Conservation (phyloP, 1,140 invertebrate genomes). For the Cydia fagiglandana region DNA sequence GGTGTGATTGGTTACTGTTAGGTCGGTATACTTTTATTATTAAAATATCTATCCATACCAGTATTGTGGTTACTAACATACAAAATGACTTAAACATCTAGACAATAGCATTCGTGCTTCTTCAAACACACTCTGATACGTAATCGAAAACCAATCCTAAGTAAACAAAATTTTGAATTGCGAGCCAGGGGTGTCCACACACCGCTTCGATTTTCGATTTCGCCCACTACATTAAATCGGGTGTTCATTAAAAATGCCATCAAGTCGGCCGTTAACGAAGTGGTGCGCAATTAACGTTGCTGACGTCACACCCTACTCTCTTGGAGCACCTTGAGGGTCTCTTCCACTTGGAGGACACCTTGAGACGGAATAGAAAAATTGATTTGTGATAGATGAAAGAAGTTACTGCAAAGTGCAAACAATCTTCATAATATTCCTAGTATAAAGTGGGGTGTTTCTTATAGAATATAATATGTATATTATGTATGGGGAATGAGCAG, state of each 20-base stretch:
- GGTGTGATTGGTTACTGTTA: too few relatives aligned
- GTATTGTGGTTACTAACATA: background rate
- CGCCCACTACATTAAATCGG: slow-evolving; percentile 78
- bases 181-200: slow-evolving; percentile 63
- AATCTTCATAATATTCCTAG: too few relatives aligned
- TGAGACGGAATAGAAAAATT: slow-evolving; percentile 74
- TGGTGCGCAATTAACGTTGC: slow-evolving; percentile 76
- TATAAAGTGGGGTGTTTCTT: too few relatives aligned
- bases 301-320: slow-evolving; percentile 70
- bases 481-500: too few relatives aligned
- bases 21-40: background rate
- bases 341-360: slow-evolving; percentile 58
- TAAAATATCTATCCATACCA: background rate
- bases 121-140: slow-evolving; percentile 39
- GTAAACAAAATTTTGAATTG: slow-evolving; percentile 61
- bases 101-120: slow-evolving; percentile 1
- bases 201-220: slow-evolving; percentile 76
- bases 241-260: slow-evolving; percentile 79
- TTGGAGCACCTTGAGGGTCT: slow-evolving; percentile 55
- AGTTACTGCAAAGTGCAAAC: background rate
- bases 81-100: slow-evolving; percentile 9
- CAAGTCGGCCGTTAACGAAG: slow-evolving; percentile 76
- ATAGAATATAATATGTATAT: too few relatives aligned
- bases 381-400: slow-evolving; percentile 56
- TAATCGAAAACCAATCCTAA: slow-evolving; percentile 72